Percentiles rank a stretch among this genome's conserved stretches.
Conservation (phyloP, 2,888 invertebrate species). For the Chrysodeixis includens region DNA sequence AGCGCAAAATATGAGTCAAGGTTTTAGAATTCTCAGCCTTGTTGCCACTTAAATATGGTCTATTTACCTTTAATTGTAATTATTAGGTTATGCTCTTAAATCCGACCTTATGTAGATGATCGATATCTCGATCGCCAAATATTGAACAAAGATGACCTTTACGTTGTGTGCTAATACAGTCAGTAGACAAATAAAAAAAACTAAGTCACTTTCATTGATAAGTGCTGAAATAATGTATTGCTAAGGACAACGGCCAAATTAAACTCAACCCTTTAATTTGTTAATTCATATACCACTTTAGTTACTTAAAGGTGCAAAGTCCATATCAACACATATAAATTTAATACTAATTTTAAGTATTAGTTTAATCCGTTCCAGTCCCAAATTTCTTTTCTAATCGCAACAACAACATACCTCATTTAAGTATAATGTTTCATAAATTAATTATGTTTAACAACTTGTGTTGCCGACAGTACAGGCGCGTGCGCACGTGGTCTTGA, state of each 20-base stretch:
- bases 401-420: background rate
- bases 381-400: background rate
- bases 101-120: slow-evolving; percentile 29
- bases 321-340: no score
- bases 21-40: slow-evolving; percentile 26
- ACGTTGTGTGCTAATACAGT: slow-evolving; percentile 29
- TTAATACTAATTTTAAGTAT: no score
- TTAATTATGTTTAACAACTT: background rate
- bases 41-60: slow-evolving; percentile 8
- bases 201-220: no score
- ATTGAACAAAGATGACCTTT: slow-evolving; percentile 65
- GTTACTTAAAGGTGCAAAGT: no score
- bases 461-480: slow-evolving; percentile 34
- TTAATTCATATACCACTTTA: no score
- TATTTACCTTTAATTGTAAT: slow-evolving; percentile 41
- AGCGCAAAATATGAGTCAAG: background rate
- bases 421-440: background rate
- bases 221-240: no score
- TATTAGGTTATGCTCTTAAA: slow-evolving; percentile 26
- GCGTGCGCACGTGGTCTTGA: slow-evolving; percentile 61
- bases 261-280: no score
- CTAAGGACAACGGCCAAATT: no score
- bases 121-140: slow-evolving; percentile 33
- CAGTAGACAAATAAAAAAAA: background rate
- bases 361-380: no score